Evolutionary conservation across 1,140 invertebrate genomes (phyloP).

Genomic region (Protaetia brevitarsis): DNA sequence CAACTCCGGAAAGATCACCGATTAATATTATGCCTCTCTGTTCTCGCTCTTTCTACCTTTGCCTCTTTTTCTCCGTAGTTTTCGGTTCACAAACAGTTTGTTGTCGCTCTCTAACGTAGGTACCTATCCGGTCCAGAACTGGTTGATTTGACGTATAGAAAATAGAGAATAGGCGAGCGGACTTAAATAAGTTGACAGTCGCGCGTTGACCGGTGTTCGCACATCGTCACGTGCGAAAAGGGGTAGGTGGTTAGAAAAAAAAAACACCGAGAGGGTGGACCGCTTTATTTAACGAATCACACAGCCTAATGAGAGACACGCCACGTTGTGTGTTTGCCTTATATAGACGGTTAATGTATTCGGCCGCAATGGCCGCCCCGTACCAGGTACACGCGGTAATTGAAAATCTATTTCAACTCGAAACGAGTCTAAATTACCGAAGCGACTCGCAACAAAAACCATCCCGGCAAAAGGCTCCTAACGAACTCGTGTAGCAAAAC

Average conservation of each 20-base stretch:
- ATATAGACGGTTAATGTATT: constrained; percentile 27
- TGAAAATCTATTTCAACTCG: constrained; percentile 27
- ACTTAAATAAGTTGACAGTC: constrained; percentile 12
- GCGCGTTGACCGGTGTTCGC: constrained; percentile 19
- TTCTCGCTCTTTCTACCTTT: neutral
- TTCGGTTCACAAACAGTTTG: too few relatives aligned
- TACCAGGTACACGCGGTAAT: constrained; percentile 25
- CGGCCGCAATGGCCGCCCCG: constrained; percentile 24
- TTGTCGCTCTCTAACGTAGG: neutral
- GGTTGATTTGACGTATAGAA: too few relatives aligned
- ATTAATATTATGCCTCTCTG: constrained; percentile 16
- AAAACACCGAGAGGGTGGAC: constrained; percentile 11
- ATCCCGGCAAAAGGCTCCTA: neutral
- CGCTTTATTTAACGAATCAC: constrained; percentile 19
- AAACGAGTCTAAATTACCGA: constrained; percentile 19
- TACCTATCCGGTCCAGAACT: too few relatives aligned
- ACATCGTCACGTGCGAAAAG: neutral
- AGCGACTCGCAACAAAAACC: constrained; percentile 18
- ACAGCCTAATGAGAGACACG: constrained; percentile 24
- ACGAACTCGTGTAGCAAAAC: neutral
- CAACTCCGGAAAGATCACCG: constrained; percentile 8
- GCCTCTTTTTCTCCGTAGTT: neutral
- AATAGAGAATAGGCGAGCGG: neutral
- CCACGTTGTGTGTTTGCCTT: constrained; percentile 26
- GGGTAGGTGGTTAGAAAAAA: neutral